Base-by-base conservation (phyloP, 2,113 vertebrate genomes). In the Nothocercus julius region DNA sequence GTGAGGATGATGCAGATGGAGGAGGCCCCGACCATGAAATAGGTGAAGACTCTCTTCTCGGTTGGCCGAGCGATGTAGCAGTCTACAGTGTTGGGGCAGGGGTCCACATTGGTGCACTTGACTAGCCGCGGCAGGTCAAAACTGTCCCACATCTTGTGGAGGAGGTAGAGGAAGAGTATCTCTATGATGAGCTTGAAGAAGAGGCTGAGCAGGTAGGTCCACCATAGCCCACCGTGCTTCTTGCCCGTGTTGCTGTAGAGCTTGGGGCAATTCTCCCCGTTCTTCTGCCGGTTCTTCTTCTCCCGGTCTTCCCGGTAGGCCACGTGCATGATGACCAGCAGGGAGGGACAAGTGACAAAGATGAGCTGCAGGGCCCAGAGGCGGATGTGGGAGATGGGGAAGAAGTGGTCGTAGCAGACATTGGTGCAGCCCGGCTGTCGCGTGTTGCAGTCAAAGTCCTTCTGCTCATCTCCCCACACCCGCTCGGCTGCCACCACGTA, bases 321-420 rank as follows among this genome's bases (percentile, higher is more conserved):
- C 81, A 99, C 99, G 0, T 99, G 99, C 83, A 98, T 98, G 78
- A 98, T 97, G 78, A 99, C 99, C 96, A 99, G 95, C 47, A 99
- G 97, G 0, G 99, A 99, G 0, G 99, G 99, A 68, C 99, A 99
- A 4, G 99, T 99, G 98, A 99, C 98, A 1, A 99, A 99, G 95
- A 99, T 99, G 90, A 99, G 98, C 98, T 99, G 99, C 92, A 99
- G 97, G 59, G 99, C 99, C 99, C 99, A 99, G 40, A 99, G 98
- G 28, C 98, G 98, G 95, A 99, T 98, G 96, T 99, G 99, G 88
- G 99, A 99, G 96, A 99, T 98, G 91, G 99, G 99, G 96, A 99
- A 99, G 96, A 97, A 97, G 83, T 98, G 18, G 97, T 99, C 98
- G 0, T 98, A 99, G 95, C 99, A 99, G 34, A 99, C 99, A 0